Evolutionary conservation across 2,888 invertebrate species (phyloP), one percentile per base, ranked within the genome.

Genomic region (Zaprionus bogoriensis): DNA sequence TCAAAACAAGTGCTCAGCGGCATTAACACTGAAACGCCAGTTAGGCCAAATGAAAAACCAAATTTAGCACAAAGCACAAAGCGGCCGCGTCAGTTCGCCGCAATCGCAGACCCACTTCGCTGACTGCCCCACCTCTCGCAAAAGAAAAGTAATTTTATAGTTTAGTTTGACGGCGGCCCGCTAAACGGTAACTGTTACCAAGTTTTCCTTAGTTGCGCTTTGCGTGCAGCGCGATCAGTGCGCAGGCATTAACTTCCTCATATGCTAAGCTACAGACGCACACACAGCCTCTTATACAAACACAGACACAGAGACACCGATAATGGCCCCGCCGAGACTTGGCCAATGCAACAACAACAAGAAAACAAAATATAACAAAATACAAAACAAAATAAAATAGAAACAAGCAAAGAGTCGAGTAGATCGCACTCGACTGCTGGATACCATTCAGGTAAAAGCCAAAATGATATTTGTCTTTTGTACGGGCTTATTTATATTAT

Each of bases 151-250:
- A 55, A 85, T 79, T 79, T 85, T 54, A 58, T 67, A 57, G 73
- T 65, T 79, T 76, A 82, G 67, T 78, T 79, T 64, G 72, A 75
- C 58, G 59, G 58, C 59, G 54, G 60, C 25, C 79, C 83, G 76
- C 79, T 82, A 73, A 82, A 79, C 76, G 76, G 77, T 85, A 80
- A 80, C 86, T 85, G 79, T 80, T 85, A 73, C 61, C 82, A 67
- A 70, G 86, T 79, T 79, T 81, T 85, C 73, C 66, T 60, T 41
- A 17, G 41, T 42, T 55, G 66, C 39, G 28, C 54, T 81, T 77
- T 53, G 77, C 59, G 75, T 73, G 71, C 45, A 30, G 57, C 47
- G 23, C 36, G 30, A 17, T 58, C 32, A 10, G 20, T 69, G 78
- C 74, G 73, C 73, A 79, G 67, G 74, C 83, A 76, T 64, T 74